Conservation (phyloP, 2,888 invertebrate genomes). For the Bursaphelenchus okinawaensis region DNA sequence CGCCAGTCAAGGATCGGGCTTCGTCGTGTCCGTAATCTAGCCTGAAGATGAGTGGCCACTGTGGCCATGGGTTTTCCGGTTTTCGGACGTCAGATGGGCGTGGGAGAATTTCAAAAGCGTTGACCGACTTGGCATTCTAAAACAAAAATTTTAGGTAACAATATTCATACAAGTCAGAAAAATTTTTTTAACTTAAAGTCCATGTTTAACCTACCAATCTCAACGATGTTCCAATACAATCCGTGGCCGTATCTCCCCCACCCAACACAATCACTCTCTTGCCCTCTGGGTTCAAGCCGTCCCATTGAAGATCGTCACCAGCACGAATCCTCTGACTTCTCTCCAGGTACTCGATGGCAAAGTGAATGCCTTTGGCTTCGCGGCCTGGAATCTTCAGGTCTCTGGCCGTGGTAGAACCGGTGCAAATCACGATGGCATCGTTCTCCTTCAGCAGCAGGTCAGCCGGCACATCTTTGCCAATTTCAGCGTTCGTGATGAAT, state of each 20-base stretch:
- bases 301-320: slow-evolving; percentile 58
- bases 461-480: slow-evolving; percentile 83
- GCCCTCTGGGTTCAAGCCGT: slow-evolving; percentile 75
- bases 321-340: slow-evolving; percentile 86
- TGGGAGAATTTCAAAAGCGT: slow-evolving; percentile 93
- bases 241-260: slow-evolving; percentile 85
- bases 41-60: slow-evolving; percentile 90
- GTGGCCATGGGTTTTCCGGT: slow-evolving; percentile 94
- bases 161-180: not conserved
- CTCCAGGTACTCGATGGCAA: slow-evolving; percentile 94
- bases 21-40: slow-evolving; percentile 98
- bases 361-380: slow-evolving; percentile 89
- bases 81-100: slow-evolving; percentile 76
- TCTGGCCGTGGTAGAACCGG: slow-evolving; percentile 92
- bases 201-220: slow-evolving; percentile 64
- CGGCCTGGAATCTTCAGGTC: slow-evolving; percentile 65
- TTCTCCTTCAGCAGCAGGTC: slow-evolving; percentile 64
- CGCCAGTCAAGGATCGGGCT: slow-evolving; percentile 71
- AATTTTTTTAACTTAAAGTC: not conserved
- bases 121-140: slow-evolving; percentile 83
- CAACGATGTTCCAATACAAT: slow-evolving; percentile 94
- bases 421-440: slow-evolving; percentile 81
- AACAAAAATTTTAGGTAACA: slow-evolving; percentile 6
- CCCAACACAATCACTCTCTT: slow-evolving; percentile 86
- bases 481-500: slow-evolving; percentile 82